Evolutionary conservation across 2,113 vertebrate species (phyloP).

Genomic region (Clarias batrachus): DNA sequence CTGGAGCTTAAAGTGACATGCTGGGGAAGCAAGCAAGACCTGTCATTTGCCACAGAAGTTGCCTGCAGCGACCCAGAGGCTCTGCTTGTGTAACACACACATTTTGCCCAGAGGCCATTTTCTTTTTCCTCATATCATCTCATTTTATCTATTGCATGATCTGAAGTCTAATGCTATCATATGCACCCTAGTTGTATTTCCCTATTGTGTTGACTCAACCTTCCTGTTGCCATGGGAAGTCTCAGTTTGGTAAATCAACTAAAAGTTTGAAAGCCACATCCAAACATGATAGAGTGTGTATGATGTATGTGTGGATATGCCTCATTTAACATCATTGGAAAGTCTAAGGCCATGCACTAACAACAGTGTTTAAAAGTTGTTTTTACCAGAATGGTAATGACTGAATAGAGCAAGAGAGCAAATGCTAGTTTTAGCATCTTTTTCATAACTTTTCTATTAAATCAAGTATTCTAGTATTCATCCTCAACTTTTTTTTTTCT

Average conservation of each 20-base stretch:
- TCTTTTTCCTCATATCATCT: conserved; percentile 56
- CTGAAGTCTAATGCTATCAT: conserved; percentile 58
- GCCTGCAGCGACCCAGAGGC: conserved; percentile 76
- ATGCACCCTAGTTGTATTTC: conserved; percentile 47
- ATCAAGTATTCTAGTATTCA: neutral
- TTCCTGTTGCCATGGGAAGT: conserved; percentile 11
- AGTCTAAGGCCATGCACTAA: neutral
- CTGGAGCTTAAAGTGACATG: conserved; percentile 56
- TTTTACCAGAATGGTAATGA: neutral
- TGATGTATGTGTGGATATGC: neutral
- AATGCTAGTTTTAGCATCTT: neutral
- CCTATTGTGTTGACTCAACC: conserved; percentile 26
- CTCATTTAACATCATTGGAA: neutral
- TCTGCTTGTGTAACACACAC: conserved; percentile 76
- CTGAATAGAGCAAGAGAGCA: neutral
- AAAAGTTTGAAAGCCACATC: conserved; percentile 3
- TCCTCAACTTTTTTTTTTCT: too few relatives aligned
- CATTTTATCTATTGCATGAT: conserved; percentile 63
- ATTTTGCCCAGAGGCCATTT: conserved; percentile 72
- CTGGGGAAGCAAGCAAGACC: conserved; percentile 63
- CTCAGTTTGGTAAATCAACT: conserved; percentile 23
- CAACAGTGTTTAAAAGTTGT: neutral
- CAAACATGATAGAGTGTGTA: neutral
- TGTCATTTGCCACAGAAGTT: conserved; percentile 75
- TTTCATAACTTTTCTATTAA: neutral